Evolutionary conservation across 2,888 invertebrate species (phyloP).

Genomic region (Agrilus cyanescens): DNA sequence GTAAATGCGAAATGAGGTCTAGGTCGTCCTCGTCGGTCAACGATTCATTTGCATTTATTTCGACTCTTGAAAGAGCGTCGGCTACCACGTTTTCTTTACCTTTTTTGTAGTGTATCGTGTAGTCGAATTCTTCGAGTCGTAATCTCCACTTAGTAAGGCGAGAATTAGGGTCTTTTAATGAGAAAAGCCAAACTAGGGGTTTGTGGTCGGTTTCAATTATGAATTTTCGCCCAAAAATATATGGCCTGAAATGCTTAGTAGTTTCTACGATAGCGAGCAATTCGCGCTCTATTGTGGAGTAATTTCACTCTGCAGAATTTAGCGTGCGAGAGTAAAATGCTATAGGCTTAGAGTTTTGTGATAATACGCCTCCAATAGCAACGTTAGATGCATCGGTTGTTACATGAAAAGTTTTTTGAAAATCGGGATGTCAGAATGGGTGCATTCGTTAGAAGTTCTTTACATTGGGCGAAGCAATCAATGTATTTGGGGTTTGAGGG

Average conservation of each 20-base stretch:
- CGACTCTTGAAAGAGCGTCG: slow-evolving; percentile 2
- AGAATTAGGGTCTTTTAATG: slow-evolving; percentile 6
- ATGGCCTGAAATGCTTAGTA: slow-evolving; percentile 6
- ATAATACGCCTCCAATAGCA: slow-evolving; percentile 13
- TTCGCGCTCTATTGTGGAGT: slow-evolving; percentile 2
- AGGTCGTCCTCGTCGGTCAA: slow-evolving; percentile 1
- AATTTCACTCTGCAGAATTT: slow-evolving; percentile 6
- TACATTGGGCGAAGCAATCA: too few species aligned
- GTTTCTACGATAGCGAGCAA: slow-evolving; percentile 3
- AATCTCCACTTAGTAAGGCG: slow-evolving; percentile 5
- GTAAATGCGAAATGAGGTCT: slow-evolving; percentile 3
- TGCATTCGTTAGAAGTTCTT: too few species aligned
- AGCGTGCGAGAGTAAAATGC: slow-evolving; percentile 7
- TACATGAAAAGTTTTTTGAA: slow-evolving; percentile 9
- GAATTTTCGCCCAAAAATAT: slow-evolving; percentile 1
- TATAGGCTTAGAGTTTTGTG: slow-evolving; percentile 9
- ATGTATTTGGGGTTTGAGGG: too few species aligned
- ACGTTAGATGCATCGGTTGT: slow-evolving; percentile 10
- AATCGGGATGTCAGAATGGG: slow-evolving; percentile 12
- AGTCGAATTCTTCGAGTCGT: slow-evolving; percentile 7
- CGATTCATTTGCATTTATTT: background rate
- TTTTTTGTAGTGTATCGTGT: slow-evolving; percentile 1
- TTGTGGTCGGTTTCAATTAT: slow-evolving; percentile 1
- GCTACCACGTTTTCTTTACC: slow-evolving; percentile 7
- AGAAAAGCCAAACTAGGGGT: slow-evolving; percentile 4